Conservation (phyloP, 2,888 invertebrate genomes). For the Drosophila nigritarsus region DNA sequence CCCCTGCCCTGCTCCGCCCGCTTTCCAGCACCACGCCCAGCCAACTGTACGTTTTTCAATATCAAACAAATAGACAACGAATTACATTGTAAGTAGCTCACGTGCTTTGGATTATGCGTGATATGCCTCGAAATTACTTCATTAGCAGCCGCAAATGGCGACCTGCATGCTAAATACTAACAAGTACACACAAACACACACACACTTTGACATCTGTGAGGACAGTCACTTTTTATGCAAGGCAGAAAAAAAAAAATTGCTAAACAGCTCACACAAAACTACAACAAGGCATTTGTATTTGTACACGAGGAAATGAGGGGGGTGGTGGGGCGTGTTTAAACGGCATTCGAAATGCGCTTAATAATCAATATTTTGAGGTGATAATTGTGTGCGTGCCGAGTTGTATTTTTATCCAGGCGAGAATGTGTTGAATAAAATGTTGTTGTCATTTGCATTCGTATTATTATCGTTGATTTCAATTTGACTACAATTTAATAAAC, state of each 20-base stretch:
- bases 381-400: slow-evolving; percentile 74
- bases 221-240: slow-evolving; percentile 74
- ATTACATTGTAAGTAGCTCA: slow-evolving; percentile 81
- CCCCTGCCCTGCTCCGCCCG: slow-evolving; percentile 10
- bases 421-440: slow-evolving; percentile 30
- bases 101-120: slow-evolving; percentile 81
- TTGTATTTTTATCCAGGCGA: slow-evolving; percentile 8
- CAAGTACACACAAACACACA: slow-evolving; percentile 30
- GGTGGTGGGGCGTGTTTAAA: slow-evolving; percentile 38
- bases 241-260: slow-evolving; percentile 57
- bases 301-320: background rate
- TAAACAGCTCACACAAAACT: slow-evolving; percentile 54
- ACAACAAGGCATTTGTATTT: slow-evolving; percentile 47
- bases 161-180: slow-evolving; percentile 75
- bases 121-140: slow-evolving; percentile 81
- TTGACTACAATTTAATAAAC: slow-evolving; percentile 1
- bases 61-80: slow-evolving; percentile 82
- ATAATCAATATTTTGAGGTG: slow-evolving; percentile 78
- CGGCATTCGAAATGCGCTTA: slow-evolving; percentile 69
- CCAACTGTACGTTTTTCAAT: slow-evolving; percentile 66
- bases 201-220: slow-evolving; percentile 1
- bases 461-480: slow-evolving; percentile 27
- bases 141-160: slow-evolving; percentile 79
- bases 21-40: slow-evolving; percentile 8
- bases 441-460: slow-evolving; percentile 9